These are phyloP conservation scores for Atherinomorus stipes DNA, from an alignment of 2,113 vertebrate genomes.

Conservation along the genomic window DNA sequence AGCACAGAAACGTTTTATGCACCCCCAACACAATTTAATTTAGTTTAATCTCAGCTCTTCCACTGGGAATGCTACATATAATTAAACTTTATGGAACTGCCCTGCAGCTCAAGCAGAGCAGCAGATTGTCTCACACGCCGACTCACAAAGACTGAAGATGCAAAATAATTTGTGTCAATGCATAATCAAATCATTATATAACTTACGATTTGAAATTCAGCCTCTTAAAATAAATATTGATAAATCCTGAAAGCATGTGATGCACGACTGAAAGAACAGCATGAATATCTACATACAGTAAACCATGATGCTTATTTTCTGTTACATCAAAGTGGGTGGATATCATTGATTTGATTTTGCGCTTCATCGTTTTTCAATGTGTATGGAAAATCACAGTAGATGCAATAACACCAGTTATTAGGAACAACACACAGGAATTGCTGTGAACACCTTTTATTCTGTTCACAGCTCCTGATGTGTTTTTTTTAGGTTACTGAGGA, in stretches of 20 bases:
- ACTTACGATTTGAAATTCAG: conserved; percentile 71
- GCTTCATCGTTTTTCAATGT: conserved; percentile 60
- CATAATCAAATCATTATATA: conserved; percentile 74
- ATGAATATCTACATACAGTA: conserved; percentile 63
- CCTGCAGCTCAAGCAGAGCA: conserved; percentile 71
- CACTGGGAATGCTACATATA: conserved; percentile 82
- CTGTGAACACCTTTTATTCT: conserved; percentile 52
- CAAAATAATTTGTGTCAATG: conserved; percentile 68
- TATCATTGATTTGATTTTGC: conserved; percentile 64
- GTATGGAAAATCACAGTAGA: conserved; percentile 37
- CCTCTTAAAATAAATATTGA: conserved; percentile 74
- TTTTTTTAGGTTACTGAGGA: conserved; percentile 55
- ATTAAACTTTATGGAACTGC: conserved; percentile 85
- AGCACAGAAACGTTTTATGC: conserved; percentile 74
- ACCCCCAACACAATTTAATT: conserved; percentile 84
- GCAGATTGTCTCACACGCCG: conserved; percentile 55
- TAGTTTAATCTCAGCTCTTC: conserved; percentile 84
- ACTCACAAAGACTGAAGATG: conserved; percentile 49
- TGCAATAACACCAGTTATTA: conserved; percentile 68
- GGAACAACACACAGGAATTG: conserved; percentile 54
- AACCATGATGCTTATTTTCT: conserved; percentile 51
- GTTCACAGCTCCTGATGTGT: conserved; percentile 27
- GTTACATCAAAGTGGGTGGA: conserved; percentile 61
- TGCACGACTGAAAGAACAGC: conserved; percentile 63
- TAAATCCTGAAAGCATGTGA: conserved; percentile 55